These are phyloP conservation scores for Bombycilla garrulus DNA, from an alignment of 2,113 vertebrate species.

Conservation along the genomic window DNA sequence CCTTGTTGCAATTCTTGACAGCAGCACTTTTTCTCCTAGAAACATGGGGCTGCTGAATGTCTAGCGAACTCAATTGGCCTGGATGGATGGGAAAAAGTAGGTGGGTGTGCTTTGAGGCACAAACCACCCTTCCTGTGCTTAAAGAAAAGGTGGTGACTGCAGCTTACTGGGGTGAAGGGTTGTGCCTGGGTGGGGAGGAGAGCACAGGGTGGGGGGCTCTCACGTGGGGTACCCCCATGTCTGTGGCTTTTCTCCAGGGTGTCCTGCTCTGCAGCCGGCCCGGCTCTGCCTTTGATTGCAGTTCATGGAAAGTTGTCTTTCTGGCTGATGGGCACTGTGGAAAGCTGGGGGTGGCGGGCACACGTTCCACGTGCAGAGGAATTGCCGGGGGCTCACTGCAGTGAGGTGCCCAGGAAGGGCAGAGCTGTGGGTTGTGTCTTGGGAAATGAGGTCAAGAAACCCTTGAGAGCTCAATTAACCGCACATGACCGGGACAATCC, in stretches of 20 bases:
- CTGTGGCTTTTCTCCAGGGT: neutral
- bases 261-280: neutral
- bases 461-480: conserved; percentile 22
- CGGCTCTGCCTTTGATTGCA: neutral
- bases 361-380: neutral
- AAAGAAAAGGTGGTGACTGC: neutral
- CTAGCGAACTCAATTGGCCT: conserved; percentile 10
- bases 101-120: neutral
- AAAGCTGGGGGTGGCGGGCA: neutral
- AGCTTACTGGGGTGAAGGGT: neutral
- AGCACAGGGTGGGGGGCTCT: neutral
- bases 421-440: neutral
- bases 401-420: neutral
- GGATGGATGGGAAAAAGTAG: conserved; percentile 30
- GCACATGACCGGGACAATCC: neutral
- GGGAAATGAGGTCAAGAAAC: conserved; percentile 15
- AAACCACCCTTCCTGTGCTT: neutral
- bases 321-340: neutral
- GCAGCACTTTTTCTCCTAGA: conserved; percentile 41
- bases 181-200: neutral
- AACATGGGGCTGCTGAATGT: conserved; percentile 24
- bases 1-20: conserved; percentile 46
- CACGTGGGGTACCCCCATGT: accelerated
- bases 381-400: accelerated
- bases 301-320: neutral